Base-by-base conservation (phyloP, 2,797 vertebrate genomes). In the Botia almorhae region DNA sequence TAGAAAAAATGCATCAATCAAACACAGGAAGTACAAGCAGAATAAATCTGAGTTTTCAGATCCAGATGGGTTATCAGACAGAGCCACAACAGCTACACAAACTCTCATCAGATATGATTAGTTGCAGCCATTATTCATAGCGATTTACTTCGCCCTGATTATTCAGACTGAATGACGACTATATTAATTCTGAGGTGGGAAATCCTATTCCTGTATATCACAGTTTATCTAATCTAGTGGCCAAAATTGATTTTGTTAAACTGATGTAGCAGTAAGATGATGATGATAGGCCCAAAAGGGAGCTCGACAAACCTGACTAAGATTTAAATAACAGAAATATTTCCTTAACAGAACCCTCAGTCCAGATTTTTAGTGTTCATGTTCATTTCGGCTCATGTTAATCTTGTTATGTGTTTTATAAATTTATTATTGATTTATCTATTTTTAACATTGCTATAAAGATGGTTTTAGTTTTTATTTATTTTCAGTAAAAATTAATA, bases 81-180 rank as follows among this genome's bases (percentile, higher is more conserved):
- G 56, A 81, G 72, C 51, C 83, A 83, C 71, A 81, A 58, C 48
- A 80, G 69, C 61, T 16, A 80, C 70, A 80, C 33, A 74, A 73
- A 58, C 61, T 67, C 61, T 74, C 70, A 73, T 74, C 36, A 72
- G 78, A 80, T 79, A 63, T 79, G 69, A 79, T 64, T 64, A 53
- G 77, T 64, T 80, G 70, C 70, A 68, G 36, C 64, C 36, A 68
- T 67, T 74, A 74, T 74, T 74, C 70, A 16, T 10, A 46, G 60
- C 69, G 67, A 74, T 80, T 80, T 55, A 48, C 70, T 74, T 58
- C 68, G 60, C 14, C n/a, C 70, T 60, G 78, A 67, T 67, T 80
- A 68, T 80, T 74, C 51, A 64, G 51, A 23, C 50, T 68, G 78
- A 80, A 74, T 68, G 39, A 80, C 74, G 78, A 58, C 78, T 74